Conservation (phyloP, 2,797 vertebrate species). For the Antrozous pallidus region DNA sequence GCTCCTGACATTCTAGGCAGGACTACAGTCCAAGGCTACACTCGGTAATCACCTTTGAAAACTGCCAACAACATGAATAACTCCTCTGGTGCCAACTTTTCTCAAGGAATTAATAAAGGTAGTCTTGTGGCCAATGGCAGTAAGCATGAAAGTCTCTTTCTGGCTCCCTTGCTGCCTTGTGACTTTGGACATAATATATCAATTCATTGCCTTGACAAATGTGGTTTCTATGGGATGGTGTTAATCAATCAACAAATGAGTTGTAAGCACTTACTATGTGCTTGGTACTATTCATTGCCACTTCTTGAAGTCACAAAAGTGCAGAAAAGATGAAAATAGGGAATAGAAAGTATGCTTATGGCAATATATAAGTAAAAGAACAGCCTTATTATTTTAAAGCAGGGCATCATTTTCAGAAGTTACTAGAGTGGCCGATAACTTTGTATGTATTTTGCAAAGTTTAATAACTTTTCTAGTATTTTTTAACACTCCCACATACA, state of each 20-base stretch:
- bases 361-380: background rate
- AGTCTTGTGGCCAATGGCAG: conserved; percentile 37
- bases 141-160: background rate
- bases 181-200: background rate
- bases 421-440: background rate
- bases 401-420: background rate
- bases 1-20: background rate
- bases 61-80: conserved; percentile 59
- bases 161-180: conserved; percentile 32
- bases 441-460: background rate
- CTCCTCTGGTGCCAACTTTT: conserved; percentile 49
- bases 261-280: background rate
- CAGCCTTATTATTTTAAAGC: background rate
- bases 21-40: conserved; percentile 36
- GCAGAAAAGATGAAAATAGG: conserved; percentile 25
- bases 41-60: conserved; percentile 42
- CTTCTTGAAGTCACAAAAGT: conserved; percentile 16
- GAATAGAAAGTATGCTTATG: background rate
- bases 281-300: background rate
- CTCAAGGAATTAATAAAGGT: conserved; percentile 70
- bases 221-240: background rate
- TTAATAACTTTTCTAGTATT: background rate
- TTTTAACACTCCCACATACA: background rate
- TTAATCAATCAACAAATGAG: background rate
- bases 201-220: background rate